Evolutionary conservation across 2,113 vertebrate genomes (phyloP), one percentile per base, ranked within the genome.

Genomic region (Edolisoma coerulescens): DNA sequence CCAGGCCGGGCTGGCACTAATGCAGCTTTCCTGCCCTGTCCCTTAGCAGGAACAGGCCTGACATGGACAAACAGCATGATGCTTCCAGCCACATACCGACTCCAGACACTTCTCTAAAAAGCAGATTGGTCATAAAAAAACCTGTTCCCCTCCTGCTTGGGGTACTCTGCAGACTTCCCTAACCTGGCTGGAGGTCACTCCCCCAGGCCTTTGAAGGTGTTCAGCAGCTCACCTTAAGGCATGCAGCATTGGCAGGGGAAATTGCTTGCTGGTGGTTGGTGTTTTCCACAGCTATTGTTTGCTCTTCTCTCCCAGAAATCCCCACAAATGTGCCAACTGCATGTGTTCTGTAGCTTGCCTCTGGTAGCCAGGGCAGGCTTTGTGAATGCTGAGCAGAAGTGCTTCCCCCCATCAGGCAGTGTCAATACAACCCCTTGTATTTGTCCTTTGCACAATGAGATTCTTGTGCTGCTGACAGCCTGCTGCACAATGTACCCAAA

Each of bases 401-500:
- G 68, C 79, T 84, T 74, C 47, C 77, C 26, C 28, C 54, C 16
- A 11, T 30, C 80, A 69, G 82, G 49, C 49, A 73, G 79, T 22
- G 39, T 96, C 95, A 96, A 30, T 96, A 88, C 94, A 84, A 74
- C 49, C 77, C 91, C 95, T 96, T 97, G 47, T 93, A 14, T 96
- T 96, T 96, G 74, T 90, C 87, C 73, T 44, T 39, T 28, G 60
- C 74, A 97, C 91, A 98, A 84, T 86, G 69, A 82, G 57, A 52
- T 90, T 95, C 92, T 97, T 97, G 96, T 97, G 73, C 47, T 24
- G 32, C 67, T 64, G 52, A 65, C 53, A 52, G 57, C 45, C 44
- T 93, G 84, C 94, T 93, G 56, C 67, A 85, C 75, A 73, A 78
- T 65, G 28, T 70, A 53, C 69, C 70, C 89, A 2, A 27, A 57